Conservation (phyloP, 2,113 vertebrate species). For the Cisticola juncidis region DNA sequence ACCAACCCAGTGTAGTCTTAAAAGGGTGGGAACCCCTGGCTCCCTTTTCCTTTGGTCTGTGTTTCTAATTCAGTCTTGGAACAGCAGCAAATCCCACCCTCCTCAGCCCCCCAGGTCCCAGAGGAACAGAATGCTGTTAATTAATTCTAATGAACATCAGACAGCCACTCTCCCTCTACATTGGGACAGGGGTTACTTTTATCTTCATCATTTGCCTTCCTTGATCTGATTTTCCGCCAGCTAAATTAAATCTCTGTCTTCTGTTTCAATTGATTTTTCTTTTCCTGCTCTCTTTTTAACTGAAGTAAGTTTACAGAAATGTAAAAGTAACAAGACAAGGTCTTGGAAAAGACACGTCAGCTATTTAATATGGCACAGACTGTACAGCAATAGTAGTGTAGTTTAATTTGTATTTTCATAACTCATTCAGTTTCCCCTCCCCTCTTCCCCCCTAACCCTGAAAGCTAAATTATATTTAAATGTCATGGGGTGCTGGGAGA, state of each 20-base stretch:
- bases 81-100: not conserved
- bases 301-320: conserved; percentile 60
- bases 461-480: conserved; percentile 15
- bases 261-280: conserved; percentile 64
- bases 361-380: not conserved
- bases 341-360: conserved; percentile 9
- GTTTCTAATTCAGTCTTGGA: not conserved
- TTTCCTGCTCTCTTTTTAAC: conserved; percentile 29
- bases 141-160: conserved; percentile 64
- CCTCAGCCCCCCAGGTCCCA: not conserved
- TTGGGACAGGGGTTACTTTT: conserved; percentile 38
- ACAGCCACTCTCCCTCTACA: not conserved
- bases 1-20: not conserved
- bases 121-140: conserved; percentile 16
- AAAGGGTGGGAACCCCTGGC: not conserved
- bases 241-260: conserved; percentile 63
- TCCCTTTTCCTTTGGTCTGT: not conserved
- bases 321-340: conserved; percentile 4
- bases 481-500: not conserved
- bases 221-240: conserved; percentile 56
- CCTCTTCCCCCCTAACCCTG: not conserved
- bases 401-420: conserved; percentile 49
- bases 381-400: not conserved
- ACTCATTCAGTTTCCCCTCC: not conserved
- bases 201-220: conserved; percentile 53